Conservation (phyloP, 2,888 invertebrate species). For the Callyntrura guangdongensis region DNA sequence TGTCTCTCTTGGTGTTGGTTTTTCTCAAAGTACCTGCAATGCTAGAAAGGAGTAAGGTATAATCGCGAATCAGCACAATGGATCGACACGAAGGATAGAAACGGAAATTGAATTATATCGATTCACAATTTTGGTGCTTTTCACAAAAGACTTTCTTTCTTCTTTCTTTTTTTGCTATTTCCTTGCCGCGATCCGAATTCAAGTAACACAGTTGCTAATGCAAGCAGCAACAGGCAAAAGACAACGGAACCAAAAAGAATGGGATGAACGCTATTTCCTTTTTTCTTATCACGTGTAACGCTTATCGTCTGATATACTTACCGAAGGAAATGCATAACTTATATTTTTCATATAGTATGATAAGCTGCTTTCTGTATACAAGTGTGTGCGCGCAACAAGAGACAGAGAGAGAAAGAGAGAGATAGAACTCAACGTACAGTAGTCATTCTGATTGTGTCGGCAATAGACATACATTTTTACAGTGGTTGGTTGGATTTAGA, state of each 20-base stretch:
- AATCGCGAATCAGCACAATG: slow-evolving; percentile 4
- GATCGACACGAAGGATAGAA: not conserved
- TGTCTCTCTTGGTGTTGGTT: too few species aligned
- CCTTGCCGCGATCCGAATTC: not conserved
- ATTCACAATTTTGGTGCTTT: slow-evolving; percentile 1
- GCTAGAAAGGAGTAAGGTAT: not conserved
- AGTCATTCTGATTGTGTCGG: not conserved
- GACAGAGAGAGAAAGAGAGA: not conserved
- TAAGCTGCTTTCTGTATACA: not conserved
- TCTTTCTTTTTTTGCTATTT: not conserved
- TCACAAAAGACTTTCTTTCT: slow-evolving; percentile 23
- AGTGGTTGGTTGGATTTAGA: too few species aligned
- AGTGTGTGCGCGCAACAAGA: not conserved
- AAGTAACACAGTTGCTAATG: not conserved
- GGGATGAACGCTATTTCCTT: slow-evolving; percentile 10
- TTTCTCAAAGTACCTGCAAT: too few species aligned
- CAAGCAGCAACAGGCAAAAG: slow-evolving; percentile 49
- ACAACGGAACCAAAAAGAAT: not conserved
- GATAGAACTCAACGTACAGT: not conserved
- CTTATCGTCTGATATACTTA: not conserved
- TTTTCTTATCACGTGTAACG: slow-evolving; percentile 19
- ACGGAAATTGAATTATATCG: slow-evolving; percentile 58
- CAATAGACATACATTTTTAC: not conserved
- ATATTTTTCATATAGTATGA: not conserved
- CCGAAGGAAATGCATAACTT: too few species aligned